A percentile compares a stretch with the other conserved stretches of the same genome.
phyloP scores from a whole-genome alignment of 1,140 invertebrate genomes.

The Drosophila triauraria region DNA sequence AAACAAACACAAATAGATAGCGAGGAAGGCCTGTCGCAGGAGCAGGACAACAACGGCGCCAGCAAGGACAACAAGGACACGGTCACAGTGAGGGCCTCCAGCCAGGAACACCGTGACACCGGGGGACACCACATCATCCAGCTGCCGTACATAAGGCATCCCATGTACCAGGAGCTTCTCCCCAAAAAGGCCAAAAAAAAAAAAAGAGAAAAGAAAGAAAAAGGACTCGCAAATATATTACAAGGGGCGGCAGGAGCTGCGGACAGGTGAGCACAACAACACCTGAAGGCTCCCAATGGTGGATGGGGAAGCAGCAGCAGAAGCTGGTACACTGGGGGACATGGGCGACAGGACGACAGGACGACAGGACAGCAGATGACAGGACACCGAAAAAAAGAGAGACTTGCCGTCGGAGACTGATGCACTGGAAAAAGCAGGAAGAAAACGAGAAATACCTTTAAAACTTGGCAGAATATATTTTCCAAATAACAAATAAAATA shows the following conservation, averaged over 20 bases:
- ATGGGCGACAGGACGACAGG: slow-evolving; percentile 11
- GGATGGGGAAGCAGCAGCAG: not conserved
- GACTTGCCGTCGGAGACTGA: not conserved
- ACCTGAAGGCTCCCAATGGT: slow-evolving; percentile 31
- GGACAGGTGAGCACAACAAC: slow-evolving; percentile 48
- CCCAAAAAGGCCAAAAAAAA: not conserved
- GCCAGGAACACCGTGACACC: not conserved
- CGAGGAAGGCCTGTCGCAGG: slow-evolving; percentile 12
- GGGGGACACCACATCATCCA: slow-evolving; percentile 13
- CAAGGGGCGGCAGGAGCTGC: slow-evolving; percentile 11
- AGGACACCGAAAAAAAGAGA: slow-evolving; percentile 12
- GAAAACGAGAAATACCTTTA: not conserved
- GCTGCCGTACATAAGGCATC: slow-evolving; percentile 21
- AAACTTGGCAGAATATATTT: not conserved
- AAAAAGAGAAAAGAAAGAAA: not conserved
- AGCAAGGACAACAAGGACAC: slow-evolving; percentile 30
- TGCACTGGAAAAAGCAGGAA: not conserved
- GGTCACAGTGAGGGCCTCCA: not conserved
- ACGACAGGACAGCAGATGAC: slow-evolving; percentile 16
- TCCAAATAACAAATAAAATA: not conserved
- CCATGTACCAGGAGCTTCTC: slow-evolving; percentile 2
- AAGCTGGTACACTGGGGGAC: slow-evolving; percentile 12
- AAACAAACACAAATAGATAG: slow-evolving; percentile 37
- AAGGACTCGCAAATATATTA: slow-evolving; percentile 23
- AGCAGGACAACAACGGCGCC: slow-evolving; percentile 19